Evolutionary conservation across 2,888 invertebrate species (phyloP), one percentile per base, ranked within the genome.

Genomic region (Drosophila rubida): DNA sequence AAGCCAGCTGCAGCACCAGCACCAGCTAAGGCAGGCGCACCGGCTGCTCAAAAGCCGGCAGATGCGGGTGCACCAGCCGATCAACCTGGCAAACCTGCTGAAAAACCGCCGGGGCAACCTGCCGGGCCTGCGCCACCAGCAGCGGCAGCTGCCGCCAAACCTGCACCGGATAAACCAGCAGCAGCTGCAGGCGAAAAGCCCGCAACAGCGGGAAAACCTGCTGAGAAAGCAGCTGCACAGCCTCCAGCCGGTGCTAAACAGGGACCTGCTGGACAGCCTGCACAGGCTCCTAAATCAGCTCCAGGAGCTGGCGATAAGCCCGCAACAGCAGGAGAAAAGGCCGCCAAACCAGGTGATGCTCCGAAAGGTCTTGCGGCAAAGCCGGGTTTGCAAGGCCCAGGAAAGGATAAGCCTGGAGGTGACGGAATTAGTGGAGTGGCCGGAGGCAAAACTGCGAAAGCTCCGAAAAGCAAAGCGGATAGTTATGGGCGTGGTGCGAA

Each of bases 321-420:
- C 30, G 23, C 19, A 39, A 42, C 44, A 22, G 55, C 57, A 60
- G 58, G 45, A 35, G 19, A 14, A 8, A 9, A 13, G 4, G 1
- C 14, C 35, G 35, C 13, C 14, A 37, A 14, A 11, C 35, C n/a
- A n/a, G 39, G 9, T 1, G 50, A 30, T n/a, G 37, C 5, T 5
- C 44, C 51, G 1, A 58, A 30, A 19, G 64, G 39, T 6, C 30
- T 37, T 7, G 61, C 44, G 19, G 22, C 27, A 11, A 57, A 62
- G 23, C 41, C 51, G 1, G 57, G 63, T 0, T 11, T 49, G n/a
- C 22, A 14, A n/a, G 46, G 14, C 27, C n/a, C 41, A 8, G 55
- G 9, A 9, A 19, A 2, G 1, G 42, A 39, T 4, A 14, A 19
- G 23, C 53, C 11, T 13, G 30, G 16, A 3, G 48, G 16, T 8